phyloP scores from a whole-genome alignment of 2,888 invertebrate genomes.

The Aporophyla nigra region DNA sequence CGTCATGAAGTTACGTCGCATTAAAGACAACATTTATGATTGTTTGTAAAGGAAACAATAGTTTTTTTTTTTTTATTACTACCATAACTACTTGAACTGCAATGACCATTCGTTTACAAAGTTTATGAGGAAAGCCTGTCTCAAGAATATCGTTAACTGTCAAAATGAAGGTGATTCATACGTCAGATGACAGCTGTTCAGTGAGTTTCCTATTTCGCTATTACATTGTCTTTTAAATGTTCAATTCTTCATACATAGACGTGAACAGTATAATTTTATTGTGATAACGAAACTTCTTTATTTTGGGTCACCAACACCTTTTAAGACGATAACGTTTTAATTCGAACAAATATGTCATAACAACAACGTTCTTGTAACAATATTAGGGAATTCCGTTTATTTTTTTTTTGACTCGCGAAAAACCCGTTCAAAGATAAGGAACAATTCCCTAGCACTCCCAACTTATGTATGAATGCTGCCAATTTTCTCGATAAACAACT shows the following conservation, averaged over 20 bases:
- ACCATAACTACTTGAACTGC: background rate
- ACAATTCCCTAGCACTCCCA: background rate
- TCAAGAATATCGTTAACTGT: background rate
- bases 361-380: background rate
- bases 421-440: background rate
- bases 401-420: background rate
- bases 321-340: conserved; percentile 5
- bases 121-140: background rate
- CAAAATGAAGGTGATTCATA: background rate
- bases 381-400: background rate
- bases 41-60: background rate
- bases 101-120: background rate
- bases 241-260: background rate
- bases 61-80: background rate
- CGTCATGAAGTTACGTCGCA: background rate
- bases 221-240: background rate
- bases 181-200: background rate
- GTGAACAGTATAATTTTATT: background rate
- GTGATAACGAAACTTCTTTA: background rate
- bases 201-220: background rate
- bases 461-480: background rate
- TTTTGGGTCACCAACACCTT: conserved; percentile 17
- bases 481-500: background rate
- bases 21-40: background rate
- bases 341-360: background rate